Conservation (phyloP, 1,140 invertebrate species). For the Euwallacea similis region DNA sequence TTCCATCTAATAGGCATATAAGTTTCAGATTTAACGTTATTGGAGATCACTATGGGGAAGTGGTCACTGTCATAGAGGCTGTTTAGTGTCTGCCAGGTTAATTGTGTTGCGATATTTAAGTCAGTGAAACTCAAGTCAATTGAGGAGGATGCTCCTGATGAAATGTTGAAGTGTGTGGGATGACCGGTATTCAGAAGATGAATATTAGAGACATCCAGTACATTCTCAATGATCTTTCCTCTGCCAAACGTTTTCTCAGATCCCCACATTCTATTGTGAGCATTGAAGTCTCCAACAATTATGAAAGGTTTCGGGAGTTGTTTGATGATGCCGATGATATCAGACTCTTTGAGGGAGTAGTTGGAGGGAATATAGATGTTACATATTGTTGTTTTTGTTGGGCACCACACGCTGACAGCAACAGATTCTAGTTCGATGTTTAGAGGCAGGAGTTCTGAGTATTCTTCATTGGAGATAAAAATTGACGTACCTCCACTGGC, state of each 20-base stretch:
- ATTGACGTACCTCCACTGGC: conserved; percentile 12
- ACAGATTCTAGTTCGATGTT: conserved; percentile 14
- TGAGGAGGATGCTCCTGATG: conserved; percentile 5
- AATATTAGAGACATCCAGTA: conserved; percentile 24
- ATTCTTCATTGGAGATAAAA: not conserved
- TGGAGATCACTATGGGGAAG: conserved; percentile 2
- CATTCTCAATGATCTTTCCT: conserved; percentile 30
- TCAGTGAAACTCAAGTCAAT: conserved; percentile 25
- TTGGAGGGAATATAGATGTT: conserved; percentile 31
- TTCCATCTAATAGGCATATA: conserved; percentile 12
- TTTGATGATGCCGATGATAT: conserved; percentile 26
- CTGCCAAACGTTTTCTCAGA: not conserved
- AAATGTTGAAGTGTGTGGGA: conserved; percentile 21
- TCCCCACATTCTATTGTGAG: conserved; percentile 32
- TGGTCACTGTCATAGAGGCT: not conserved
- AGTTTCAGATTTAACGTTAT: conserved; percentile 4
- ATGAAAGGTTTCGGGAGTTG: conserved; percentile 33
- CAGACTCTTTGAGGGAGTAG: not conserved
- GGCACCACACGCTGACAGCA: conserved; percentile 15
- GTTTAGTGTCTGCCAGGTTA: not conserved
- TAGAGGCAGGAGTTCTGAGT: conserved; percentile 7
- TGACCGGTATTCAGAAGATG: conserved; percentile 19
- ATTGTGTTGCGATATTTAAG: not conserved
- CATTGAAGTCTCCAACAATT: conserved; percentile 35
- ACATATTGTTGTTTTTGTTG: conserved; percentile 31